Evolutionary conservation across 2,797 vertebrate species (phyloP).

Genomic region (Gymnodraco acuticeps): DNA sequence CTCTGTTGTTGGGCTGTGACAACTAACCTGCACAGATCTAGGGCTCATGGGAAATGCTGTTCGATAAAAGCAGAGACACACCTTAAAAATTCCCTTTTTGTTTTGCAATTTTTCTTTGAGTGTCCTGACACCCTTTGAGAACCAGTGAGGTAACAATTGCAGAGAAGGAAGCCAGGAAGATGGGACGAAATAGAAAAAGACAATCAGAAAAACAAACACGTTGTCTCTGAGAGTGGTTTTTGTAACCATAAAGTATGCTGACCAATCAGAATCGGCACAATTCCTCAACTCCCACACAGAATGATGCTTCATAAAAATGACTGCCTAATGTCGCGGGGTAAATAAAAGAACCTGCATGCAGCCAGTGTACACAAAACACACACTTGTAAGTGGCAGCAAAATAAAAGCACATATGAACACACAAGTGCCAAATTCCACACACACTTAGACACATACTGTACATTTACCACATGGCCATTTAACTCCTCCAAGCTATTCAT

Average conservation of each 20-base stretch:
- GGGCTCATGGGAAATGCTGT: background rate
- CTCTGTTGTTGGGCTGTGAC: background rate
- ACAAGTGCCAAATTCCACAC: background rate
- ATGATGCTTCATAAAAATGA: conserved; percentile 91
- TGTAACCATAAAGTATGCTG: conserved; percentile 16
- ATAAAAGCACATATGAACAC: background rate
- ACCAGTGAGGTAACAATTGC: background rate
- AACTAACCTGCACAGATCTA: background rate
- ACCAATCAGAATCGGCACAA: conserved; percentile 63
- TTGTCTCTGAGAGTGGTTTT: background rate
- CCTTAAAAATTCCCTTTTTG: background rate
- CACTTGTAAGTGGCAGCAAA: conserved; percentile 1
- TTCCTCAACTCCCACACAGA: conserved; percentile 53
- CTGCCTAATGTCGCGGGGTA: conserved; percentile 83
- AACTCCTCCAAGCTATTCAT: conserved; percentile 90
- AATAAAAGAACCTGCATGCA: conserved; percentile 51
- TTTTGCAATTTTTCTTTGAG: background rate
- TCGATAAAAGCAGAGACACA: background rate
- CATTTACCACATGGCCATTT: conserved; percentile 85
- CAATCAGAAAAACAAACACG: background rate
- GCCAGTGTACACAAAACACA: conserved; percentile 3
- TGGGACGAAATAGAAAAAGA: background rate
- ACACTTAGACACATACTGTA: conserved; percentile 25
- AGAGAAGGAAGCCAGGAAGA: background rate
- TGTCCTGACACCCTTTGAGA: background rate